Evolutionary conservation across 2,888 invertebrate genomes (phyloP), one percentile per base, ranked within the genome.

Genomic region (Tenthredo scrophulariae): DNA sequence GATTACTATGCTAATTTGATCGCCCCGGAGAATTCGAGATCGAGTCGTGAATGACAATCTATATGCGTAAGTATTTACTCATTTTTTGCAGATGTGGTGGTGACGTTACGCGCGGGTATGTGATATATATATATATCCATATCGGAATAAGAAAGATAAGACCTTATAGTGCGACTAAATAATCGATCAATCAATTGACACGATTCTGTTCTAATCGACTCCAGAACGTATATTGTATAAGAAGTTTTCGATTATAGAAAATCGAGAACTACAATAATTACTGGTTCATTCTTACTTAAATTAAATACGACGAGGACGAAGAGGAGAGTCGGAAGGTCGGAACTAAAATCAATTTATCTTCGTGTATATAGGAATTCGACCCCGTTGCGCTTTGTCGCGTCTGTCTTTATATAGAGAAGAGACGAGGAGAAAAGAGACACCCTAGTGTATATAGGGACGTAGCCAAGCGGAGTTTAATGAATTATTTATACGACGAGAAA

Each of bases 1-100:
- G 89, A 90, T 91, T 90, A 89, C 90, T 89, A 91, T 91, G 91
- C 90, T 91, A 91, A 92, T 92, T 92, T 89, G 89, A 87, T 88
- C 86, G 84, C 26, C 10, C 26, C 26, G 26, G 26, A 26, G 62
- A 26, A 62, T 22, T 26, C 26, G 62, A 62, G 13, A 46, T 86
- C 83, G 89, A 50, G 18, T n/a, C 37, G 89, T 88, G 89, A 91
- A 91, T 91, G 91, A 91, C 92, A 90, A 89, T 88, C 90, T 89
- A 89, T 90, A 70, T 70, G 26, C 70, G 37, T 70, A 75, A 75
- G 75, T 75, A 46, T 75, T 74, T 74, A 46, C 26, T 75, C 26
- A 46, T 26, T 75, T 15, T 10, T 1, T 54, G n/a, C n/a, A 54
- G 54, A 54, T 54, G n/a, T 62, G 62, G 46, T 22, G 46, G 5